A percentile compares a stretch with the other conserved stretches of the same genome.
Conservation (phyloP, 2,888 invertebrate genomes). For the Glyphotaelius pellucidus region DNA sequence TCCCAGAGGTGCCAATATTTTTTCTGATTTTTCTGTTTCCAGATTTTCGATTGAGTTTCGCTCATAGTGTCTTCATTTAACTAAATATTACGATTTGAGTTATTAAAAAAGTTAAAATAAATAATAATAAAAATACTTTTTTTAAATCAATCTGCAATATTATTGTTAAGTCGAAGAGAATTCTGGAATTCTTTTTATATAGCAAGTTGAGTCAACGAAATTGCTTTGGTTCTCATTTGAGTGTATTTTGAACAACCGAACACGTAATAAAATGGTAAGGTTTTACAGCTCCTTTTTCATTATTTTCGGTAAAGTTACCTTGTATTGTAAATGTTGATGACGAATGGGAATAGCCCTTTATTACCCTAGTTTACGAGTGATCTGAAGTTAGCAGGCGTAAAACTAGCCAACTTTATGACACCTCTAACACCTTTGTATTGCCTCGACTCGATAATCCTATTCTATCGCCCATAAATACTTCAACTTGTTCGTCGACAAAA, state of each 20-base stretch:
- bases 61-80: too few species aligned
- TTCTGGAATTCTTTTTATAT: neutral
- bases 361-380: constrained; percentile 32
- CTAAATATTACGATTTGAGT: too few species aligned
- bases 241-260: neutral
- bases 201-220: neutral
- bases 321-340: constrained; percentile 18
- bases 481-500: neutral
- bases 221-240: neutral
- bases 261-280: neutral
- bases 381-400: constrained; percentile 31
- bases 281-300: neutral
- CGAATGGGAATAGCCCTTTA: constrained; percentile 31
- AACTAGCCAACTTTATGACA: constrained; percentile 24
- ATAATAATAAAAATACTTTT: neutral
- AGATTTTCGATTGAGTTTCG: too few species aligned
- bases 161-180: neutral
- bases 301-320: neutral
- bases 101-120: too few species aligned
- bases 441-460: neutral
- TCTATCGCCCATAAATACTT: neutral
- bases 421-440: constrained; percentile 5
- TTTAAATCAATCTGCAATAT: too few species aligned
- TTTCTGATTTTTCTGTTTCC: too few species aligned
- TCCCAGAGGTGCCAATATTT: too few species aligned